A percentile compares a stretch with the other conserved stretches of the same genome.
Evolutionary conservation across 1,140 invertebrate species (phyloP).

Genomic region (fruit fly (Drosophila melanogaster)): DNA sequence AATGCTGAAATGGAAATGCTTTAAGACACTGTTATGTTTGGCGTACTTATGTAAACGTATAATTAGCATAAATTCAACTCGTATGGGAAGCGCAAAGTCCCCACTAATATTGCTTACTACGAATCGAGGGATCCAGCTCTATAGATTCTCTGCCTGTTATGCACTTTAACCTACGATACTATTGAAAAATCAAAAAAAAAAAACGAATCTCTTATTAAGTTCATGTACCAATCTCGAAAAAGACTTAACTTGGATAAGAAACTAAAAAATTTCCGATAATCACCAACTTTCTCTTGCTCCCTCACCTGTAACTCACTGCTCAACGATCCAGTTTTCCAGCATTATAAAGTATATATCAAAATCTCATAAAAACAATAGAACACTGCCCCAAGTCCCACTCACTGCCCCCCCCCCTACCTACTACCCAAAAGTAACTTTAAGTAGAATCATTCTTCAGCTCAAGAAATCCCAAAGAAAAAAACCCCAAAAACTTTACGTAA

Average conservation of each 20-base stretch:
- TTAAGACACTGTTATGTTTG: constrained; percentile 82
- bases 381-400: constrained; percentile 42
- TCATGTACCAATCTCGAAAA: constrained; percentile 46
- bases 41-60: constrained; percentile 70
- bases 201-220: constrained; percentile 31
- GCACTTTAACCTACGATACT: constrained; percentile 43
- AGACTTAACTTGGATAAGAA: constrained; percentile 45
- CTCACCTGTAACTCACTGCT: constrained; percentile 52
- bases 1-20: constrained; percentile 73
- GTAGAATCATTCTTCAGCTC: constrained; percentile 72
- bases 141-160: constrained; percentile 40
- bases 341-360: constrained; percentile 13
- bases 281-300: constrained; percentile 24
- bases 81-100: constrained; percentile 5
- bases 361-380: constrained; percentile 43
- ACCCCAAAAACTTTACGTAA: constrained; percentile 40
- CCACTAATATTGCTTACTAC: constrained; percentile 5
- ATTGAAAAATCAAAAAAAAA: constrained; percentile 33
- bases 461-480: constrained; percentile 30
- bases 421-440: constrained; percentile 60
- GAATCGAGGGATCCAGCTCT: constrained; percentile 1
- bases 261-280: constrained; percentile 23
- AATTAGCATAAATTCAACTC: constrained; percentile 72
- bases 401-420: constrained; percentile 10
- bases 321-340: constrained; percentile 47